phyloP scores from a whole-genome alignment of 2,797 vertebrate genomes.

The Decapterus maruadsi region DNA sequence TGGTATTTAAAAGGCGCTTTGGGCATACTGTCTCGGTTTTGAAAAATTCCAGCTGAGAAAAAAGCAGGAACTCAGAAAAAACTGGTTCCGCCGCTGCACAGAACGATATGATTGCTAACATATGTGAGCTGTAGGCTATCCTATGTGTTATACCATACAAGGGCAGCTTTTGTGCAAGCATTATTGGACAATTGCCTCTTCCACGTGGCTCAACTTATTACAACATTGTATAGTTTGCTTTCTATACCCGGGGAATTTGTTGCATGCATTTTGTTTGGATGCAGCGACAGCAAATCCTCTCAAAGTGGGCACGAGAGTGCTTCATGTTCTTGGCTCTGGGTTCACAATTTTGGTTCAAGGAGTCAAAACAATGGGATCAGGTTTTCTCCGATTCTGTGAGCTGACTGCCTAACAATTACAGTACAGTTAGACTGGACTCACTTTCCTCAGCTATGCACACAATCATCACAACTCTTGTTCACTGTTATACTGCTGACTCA shows the following conservation, averaged over 20 bases:
- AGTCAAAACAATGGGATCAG: constrained; percentile 35
- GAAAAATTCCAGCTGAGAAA: not conserved
- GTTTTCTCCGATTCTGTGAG: constrained; percentile 2
- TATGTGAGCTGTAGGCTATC: constrained; percentile 30
- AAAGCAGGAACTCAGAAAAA: not conserved
- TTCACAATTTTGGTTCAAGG: constrained; percentile 44
- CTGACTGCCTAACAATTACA: not conserved
- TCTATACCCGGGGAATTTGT: constrained; percentile 23
- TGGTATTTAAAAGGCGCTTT: not conserved
- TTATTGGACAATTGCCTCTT: constrained; percentile 19
- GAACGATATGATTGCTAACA: constrained; percentile 36
- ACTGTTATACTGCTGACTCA: constrained; percentile 19
- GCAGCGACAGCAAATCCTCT: constrained; percentile 21
- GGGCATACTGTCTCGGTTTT: not conserved
- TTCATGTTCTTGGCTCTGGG: constrained; percentile 44
- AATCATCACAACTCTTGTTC: not conserved
- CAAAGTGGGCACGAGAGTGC: constrained; percentile 26
- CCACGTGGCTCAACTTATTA: constrained; percentile 9
- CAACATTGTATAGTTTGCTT: not conserved
- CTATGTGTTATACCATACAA: constrained; percentile 39
- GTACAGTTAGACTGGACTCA: not conserved
- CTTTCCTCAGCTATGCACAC: not conserved
- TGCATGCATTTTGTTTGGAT: not conserved
- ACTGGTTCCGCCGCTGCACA: constrained; percentile 28
- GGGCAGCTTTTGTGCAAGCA: constrained; percentile 32